Evolutionary conservation across 2,888 invertebrate species (phyloP).

Genomic region (Morinoia aosen): DNA sequence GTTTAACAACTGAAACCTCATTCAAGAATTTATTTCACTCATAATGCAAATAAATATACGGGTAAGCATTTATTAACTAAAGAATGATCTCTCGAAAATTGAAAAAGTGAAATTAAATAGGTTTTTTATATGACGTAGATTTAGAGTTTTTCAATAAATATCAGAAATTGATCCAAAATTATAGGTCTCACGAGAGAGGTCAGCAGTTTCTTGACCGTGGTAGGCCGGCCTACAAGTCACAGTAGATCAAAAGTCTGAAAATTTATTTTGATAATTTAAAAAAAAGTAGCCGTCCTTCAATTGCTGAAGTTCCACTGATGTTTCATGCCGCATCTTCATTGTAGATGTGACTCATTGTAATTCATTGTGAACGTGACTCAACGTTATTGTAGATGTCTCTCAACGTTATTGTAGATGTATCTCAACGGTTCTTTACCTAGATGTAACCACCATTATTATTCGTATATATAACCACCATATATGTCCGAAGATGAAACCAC

Average conservation of each 20-base stretch:
- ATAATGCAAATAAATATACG: background rate
- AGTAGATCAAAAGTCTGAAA: background rate
- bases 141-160: background rate
- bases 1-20: background rate
- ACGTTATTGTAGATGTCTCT: too few relatives aligned
- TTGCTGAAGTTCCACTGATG: background rate
- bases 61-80: background rate
- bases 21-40: background rate
- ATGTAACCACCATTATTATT: too few relatives aligned
- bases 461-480: too few relatives aligned
- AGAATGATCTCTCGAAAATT: background rate
- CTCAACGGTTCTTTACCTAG: background rate
- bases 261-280: background rate
- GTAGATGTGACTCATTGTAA: too few relatives aligned
- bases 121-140: background rate
- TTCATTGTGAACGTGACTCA: too few relatives aligned
- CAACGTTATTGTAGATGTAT: too few relatives aligned
- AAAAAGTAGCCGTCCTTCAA: background rate
- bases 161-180: too few relatives aligned
- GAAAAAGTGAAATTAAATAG: background rate
- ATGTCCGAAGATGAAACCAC: too few relatives aligned
- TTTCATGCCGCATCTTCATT: background rate
- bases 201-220: too few relatives aligned
- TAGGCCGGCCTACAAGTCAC: too few relatives aligned
- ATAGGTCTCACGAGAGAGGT: too few relatives aligned